These are phyloP conservation scores for Tragelaphus strepsiceros DNA, from an alignment of 2,113 vertebrate species.

Conservation along the genomic window DNA sequence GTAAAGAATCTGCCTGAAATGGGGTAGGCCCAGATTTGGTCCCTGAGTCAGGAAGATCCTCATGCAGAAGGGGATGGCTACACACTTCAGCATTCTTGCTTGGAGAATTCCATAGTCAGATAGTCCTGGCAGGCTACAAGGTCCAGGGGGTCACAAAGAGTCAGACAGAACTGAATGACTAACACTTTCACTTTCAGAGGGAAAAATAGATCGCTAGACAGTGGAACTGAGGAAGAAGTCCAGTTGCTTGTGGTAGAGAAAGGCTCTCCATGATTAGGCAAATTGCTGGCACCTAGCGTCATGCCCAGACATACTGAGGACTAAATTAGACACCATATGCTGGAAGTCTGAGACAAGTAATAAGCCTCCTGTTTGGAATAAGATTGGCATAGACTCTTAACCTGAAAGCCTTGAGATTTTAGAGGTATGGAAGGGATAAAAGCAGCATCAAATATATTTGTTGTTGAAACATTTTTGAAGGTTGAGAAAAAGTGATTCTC, in stretches of 20 bases:
- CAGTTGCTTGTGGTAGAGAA: not conserved
- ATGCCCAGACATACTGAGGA: not conserved
- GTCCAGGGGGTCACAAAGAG: not conserved
- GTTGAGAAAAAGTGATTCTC: conserved; percentile 28
- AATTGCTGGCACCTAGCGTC: not conserved
- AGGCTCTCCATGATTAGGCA: not conserved
- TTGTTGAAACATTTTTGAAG: conserved; percentile 32
- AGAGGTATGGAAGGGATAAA: not conserved
- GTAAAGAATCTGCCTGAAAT: not conserved
- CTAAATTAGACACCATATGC: not conserved
- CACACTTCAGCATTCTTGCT: not conserved
- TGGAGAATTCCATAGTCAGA: not conserved
- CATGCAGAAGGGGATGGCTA: not conserved
- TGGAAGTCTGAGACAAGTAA: not conserved
- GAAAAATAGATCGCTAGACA: not conserved
- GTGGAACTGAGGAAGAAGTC: not conserved
- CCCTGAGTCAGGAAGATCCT: not conserved
- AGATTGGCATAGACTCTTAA: not conserved
- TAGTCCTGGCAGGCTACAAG: not conserved
- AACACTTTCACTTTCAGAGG: not conserved
- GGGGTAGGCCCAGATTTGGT: not conserved
- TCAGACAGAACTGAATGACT: not conserved
- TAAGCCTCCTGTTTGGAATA: conserved; percentile 2
- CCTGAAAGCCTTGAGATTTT: not conserved
- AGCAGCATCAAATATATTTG: not conserved